Evolutionary conservation across 2,888 invertebrate genomes (phyloP).

Genomic region (Eupithecia abbreviata): DNA sequence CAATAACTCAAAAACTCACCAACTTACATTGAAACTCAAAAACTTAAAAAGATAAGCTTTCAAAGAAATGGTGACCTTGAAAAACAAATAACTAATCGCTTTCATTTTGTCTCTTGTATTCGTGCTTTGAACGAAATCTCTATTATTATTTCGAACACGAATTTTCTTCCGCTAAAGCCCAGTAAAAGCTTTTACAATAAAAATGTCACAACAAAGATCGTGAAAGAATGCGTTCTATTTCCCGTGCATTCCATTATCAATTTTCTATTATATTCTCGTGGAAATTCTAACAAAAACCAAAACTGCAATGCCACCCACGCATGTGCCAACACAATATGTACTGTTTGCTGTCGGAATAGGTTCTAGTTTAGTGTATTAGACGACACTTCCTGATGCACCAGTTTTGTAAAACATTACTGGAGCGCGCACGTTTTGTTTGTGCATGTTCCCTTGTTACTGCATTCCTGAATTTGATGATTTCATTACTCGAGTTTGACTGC

Average conservation of each 20-base stretch:
- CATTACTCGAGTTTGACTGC: neutral
- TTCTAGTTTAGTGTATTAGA: neutral
- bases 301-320: conserved; percentile 1
- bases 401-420: conserved; percentile 16
- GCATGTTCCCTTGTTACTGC: conserved; percentile 19
- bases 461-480: conserved; percentile 14
- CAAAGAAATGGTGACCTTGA: no score
- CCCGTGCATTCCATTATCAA: neutral
- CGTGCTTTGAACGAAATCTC: neutral
- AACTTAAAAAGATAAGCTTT: no score
- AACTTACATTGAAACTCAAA: no score
- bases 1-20: no score
- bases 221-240: neutral
- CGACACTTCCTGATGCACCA: conserved; percentile 30
- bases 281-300: conserved; percentile 1
- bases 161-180: neutral
- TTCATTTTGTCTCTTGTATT: neutral
- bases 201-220: neutral
- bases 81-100: neutral
- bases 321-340: neutral
- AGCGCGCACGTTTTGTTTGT: conserved; percentile 18
- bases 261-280: conserved; percentile 1
- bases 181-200: neutral
- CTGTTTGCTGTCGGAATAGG: neutral
- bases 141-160: neutral